Conservation (phyloP, 2,113 vertebrate species). For the Cygnus atratus region DNA sequence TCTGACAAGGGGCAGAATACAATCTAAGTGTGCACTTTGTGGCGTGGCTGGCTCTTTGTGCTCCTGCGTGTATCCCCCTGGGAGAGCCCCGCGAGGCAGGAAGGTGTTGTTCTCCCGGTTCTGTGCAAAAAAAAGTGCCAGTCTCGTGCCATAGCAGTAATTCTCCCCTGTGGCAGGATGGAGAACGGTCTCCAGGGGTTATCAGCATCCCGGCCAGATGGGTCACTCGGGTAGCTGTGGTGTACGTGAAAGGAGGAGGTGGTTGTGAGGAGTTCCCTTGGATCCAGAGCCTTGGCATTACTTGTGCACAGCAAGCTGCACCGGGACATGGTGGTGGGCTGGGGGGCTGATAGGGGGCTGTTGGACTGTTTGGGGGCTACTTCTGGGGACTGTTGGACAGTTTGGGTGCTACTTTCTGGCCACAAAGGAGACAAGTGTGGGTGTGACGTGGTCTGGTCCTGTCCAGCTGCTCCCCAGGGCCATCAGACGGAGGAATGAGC, state of each 20-base stretch:
- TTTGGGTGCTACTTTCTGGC: background rate
- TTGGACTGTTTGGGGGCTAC: background rate
- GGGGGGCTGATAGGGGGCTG: background rate
- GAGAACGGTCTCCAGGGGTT: background rate
- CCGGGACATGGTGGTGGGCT: background rate
- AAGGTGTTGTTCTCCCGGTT: background rate
- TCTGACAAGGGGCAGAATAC: background rate
- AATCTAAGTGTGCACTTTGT: background rate
- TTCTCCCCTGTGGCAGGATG: background rate
- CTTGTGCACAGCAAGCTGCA: background rate
- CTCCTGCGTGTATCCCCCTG: background rate
- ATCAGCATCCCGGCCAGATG: background rate
- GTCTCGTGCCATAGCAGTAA: background rate
- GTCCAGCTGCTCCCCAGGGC: accelerated
- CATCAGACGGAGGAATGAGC: background rate
- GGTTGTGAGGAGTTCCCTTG: background rate
- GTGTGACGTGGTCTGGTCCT: background rate
- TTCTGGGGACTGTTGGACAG: background rate
- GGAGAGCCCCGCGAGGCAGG: background rate
- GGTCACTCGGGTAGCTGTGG: background rate
- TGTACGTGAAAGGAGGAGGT: background rate
- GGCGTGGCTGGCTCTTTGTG: background rate
- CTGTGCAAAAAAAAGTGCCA: background rate
- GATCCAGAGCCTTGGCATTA: background rate
- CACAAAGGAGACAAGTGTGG: background rate